These are phyloP conservation scores for Papilio demoleus DNA, from an alignment of 2,888 invertebrate genomes.

Conservation along the genomic window DNA sequence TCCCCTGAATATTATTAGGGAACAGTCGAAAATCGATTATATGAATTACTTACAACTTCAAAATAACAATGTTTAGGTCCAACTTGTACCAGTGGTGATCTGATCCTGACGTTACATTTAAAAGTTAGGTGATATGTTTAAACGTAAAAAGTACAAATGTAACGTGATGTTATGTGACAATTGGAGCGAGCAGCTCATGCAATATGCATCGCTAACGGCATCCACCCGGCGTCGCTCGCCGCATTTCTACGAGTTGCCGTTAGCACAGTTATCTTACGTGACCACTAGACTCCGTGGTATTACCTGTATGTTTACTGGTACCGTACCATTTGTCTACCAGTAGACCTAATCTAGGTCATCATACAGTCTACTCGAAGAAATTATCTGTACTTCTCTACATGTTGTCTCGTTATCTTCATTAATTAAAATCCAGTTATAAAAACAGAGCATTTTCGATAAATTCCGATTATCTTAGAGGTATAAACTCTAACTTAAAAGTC, in stretches of 20 bases:
- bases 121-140: no score
- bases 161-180: background rate
- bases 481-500: no score
- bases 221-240: conserved; percentile 47
- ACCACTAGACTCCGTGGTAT: background rate
- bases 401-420: background rate
- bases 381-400: background rate
- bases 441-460: no score
- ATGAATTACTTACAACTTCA: no score
- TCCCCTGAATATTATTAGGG: no score
- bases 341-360: background rate
- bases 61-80: no score
- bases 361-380: background rate
- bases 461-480: no score
- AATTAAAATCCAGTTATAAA: no score
- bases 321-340: background rate
- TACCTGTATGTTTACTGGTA: background rate
- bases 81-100: no score
- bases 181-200: conserved; percentile 45
- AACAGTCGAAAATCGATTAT: no score
- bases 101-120: background rate
- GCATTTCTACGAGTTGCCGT: background rate
- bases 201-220: conserved; percentile 60
- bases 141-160: no score
- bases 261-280: conserved; percentile 25